Percentiles rank a stretch among this genome's conserved stretches.
phyloP scores from a whole-genome alignment of 2,888 invertebrate species.

The Calameuta pallipes region DNA sequence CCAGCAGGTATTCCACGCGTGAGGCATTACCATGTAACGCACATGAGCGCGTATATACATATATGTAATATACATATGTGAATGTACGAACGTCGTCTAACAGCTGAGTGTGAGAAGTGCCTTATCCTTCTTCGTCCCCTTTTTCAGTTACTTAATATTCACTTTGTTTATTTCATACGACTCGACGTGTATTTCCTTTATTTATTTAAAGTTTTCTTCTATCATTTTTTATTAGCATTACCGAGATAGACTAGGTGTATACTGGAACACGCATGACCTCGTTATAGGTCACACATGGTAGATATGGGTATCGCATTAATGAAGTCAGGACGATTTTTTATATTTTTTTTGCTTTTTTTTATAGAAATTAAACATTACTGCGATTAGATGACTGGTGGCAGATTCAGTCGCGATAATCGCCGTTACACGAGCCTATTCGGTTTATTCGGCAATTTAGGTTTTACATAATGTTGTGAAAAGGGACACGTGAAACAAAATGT shows the following conservation, averaged over 20 bases:
- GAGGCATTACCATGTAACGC: background rate
- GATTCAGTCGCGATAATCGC: background rate
- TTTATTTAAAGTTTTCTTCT: background rate
- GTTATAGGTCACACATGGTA: background rate
- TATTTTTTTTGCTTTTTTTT: background rate
- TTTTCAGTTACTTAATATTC: background rate
- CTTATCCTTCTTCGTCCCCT: background rate
- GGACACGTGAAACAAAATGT: background rate
- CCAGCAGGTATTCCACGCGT: background rate
- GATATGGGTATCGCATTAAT: background rate
- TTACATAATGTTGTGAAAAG: background rate
- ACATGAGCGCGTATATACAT: background rate
- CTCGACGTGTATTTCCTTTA: background rate
- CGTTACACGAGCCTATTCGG: background rate
- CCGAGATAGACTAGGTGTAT: background rate
- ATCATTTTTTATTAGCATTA: background rate
- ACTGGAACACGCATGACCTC: background rate
- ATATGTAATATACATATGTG: too few relatives aligned
- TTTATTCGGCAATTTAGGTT: background rate
- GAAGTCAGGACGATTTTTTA: background rate
- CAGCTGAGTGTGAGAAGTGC: background rate
- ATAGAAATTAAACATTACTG: background rate
- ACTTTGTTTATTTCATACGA: background rate
- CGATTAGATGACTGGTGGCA: background rate
- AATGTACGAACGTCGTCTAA: background rate